phyloP scores from a whole-genome alignment of 2,888 invertebrate species.

The Phaonia tiefii region DNA sequence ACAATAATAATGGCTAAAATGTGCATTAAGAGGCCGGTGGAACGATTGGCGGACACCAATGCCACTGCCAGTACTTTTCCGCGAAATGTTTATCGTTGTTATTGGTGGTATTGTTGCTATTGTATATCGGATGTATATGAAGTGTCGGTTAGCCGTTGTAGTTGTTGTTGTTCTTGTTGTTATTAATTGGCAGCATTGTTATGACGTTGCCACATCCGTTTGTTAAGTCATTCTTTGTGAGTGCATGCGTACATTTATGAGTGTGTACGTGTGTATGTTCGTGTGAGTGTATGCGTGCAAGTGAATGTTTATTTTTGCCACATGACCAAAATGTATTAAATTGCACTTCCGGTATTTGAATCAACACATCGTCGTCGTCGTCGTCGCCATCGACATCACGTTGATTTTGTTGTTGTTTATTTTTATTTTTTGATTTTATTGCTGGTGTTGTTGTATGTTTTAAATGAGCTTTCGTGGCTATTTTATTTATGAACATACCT shows the following conservation, averaged over 20 bases:
- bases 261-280: not conserved
- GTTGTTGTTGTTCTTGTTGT: slow-evolving; percentile 26
- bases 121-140: slow-evolving; percentile 26
- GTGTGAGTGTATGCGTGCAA: not conserved
- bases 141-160: slow-evolving; percentile 20
- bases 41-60: not conserved
- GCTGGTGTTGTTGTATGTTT: slow-evolving; percentile 25
- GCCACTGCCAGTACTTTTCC: too few relatives aligned
- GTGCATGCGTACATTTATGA: not conserved
- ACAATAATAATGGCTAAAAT: slow-evolving; percentile 14
- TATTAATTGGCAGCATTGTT: slow-evolving; percentile 68
- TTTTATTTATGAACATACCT: not conserved
- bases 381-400: not conserved
- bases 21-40: not conserved
- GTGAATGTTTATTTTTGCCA: slow-evolving; percentile 10
- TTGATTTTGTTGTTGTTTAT: too few relatives aligned
- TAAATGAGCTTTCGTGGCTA: slow-evolving; percentile 38
- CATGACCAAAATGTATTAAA: slow-evolving; percentile 50
- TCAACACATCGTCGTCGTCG: slow-evolving; percentile 35
- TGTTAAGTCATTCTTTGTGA: slow-evolving; percentile 61
- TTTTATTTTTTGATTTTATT: slow-evolving; percentile 24
- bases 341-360: slow-evolving; percentile 65
- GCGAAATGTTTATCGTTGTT: not conserved
- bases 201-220: slow-evolving; percentile 69
- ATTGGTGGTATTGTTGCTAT: not conserved